Percentiles rank a stretch among this genome's conserved stretches.
phyloP scores from a whole-genome alignment of 2,113 vertebrate species.

The Scartelaos histophorus region DNA sequence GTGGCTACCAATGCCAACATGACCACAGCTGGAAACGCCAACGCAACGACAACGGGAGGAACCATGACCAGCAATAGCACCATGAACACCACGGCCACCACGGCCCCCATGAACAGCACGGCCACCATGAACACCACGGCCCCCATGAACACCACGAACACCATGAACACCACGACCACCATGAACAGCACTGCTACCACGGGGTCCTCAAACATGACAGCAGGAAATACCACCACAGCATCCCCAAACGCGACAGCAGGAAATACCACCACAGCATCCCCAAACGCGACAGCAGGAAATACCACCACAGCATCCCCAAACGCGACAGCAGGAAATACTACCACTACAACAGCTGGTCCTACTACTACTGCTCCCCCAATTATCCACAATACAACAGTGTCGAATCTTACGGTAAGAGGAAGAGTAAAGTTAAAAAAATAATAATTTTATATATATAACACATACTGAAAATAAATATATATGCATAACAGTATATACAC shows the following conservation, averaged over 20 bases:
- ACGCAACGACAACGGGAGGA: not conserved
- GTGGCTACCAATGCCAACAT: not conserved
- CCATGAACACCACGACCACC: not conserved
- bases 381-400: conserved; percentile 4
- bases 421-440: not conserved
- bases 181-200: not conserved
- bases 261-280: no score
- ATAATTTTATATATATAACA: no score
- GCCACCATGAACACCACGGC: no score
- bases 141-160: no score
- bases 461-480: no score
- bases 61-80: not conserved
- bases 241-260: no score
- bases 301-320: not conserved
- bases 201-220: not conserved
- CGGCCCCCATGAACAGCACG: not conserved
- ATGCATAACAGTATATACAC: no score
- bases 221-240: not conserved
- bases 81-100: no score
- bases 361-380: conserved; percentile 3
- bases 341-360: not conserved
- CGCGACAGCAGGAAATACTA: not conserved
- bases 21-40: not conserved
- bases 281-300: not conserved
- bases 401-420: not conserved